A percentile compares a stretch with the other conserved stretches of the same genome.
Evolutionary conservation across 2,797 vertebrate species (phyloP).

Genomic region (Hyperoplus lanceolatus): DNA sequence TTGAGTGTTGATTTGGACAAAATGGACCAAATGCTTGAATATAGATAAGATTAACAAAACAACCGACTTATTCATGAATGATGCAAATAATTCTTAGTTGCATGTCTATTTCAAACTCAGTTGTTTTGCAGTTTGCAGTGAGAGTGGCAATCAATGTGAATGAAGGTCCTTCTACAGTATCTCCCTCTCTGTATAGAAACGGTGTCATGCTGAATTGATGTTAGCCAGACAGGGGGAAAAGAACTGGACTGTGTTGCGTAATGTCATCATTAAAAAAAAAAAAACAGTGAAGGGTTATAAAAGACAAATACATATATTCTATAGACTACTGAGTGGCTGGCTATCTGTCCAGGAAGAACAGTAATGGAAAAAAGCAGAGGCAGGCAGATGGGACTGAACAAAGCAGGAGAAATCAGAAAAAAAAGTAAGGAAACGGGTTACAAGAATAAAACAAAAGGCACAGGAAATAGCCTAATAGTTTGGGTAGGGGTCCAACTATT

Average conservation of each 20-base stretch:
- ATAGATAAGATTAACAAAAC: not conserved
- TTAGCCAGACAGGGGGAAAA: slow-evolving; percentile 17
- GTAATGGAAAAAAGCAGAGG: not conserved
- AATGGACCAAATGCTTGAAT: too few relatives aligned
- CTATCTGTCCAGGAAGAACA: slow-evolving; percentile 35
- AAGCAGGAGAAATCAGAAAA: not conserved
- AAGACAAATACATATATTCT: slow-evolving; percentile 13
- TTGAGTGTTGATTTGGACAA: too few relatives aligned
- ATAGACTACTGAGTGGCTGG: slow-evolving; percentile 8
- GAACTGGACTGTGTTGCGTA: slow-evolving; percentile 18
- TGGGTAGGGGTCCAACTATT: not conserved
- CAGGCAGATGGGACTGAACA: slow-evolving; percentile 12
- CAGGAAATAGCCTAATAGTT: slow-evolving; percentile 19
- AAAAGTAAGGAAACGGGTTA: not conserved
- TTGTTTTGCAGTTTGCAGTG: not conserved
- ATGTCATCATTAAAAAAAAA: slow-evolving; percentile 46
- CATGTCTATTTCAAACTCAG: not conserved
- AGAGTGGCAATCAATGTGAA: not conserved
- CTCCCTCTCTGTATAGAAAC: not conserved
- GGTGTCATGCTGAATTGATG: not conserved
- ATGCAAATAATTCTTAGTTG: not conserved
- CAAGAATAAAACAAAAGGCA: slow-evolving; percentile 1
- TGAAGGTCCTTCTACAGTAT: not conserved
- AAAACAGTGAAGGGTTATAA: slow-evolving; percentile 14
- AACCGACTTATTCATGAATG: not conserved